A percentile compares a stretch with the other conserved stretches of the same genome.
These are phyloP conservation scores for Allophyes oxyacanthae DNA, from an alignment of 2,888 invertebrate genomes.

Conservation along the genomic window DNA sequence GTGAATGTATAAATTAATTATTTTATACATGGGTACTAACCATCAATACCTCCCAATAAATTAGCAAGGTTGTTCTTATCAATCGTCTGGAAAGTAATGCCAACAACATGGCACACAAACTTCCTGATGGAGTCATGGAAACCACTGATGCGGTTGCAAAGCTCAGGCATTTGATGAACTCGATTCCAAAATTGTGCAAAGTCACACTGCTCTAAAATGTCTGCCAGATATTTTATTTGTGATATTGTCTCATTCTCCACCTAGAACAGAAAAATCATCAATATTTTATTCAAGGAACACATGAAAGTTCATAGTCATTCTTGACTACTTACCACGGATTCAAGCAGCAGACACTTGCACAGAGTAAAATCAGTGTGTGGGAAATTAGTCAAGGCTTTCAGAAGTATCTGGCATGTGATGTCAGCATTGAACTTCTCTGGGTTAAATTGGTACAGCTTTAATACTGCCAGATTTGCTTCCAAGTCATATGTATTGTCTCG, in stretches of 20 bases:
- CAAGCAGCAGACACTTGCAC: conserved; percentile 98
- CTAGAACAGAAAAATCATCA: conserved; percentile 75
- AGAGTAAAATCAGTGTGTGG: conserved; percentile 99
- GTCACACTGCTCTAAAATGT: conserved; percentile 97
- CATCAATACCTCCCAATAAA: conserved; percentile 96
- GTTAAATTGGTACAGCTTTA: conserved; percentile 99
- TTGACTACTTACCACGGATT: conserved; percentile 83
- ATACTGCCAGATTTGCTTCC: conserved; percentile 98
- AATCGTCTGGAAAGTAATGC: conserved; percentile 98
- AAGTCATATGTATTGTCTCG: conserved; percentile 98
- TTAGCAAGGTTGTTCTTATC: conserved; percentile 94
- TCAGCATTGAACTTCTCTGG: conserved; percentile 95
- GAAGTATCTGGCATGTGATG: conserved; percentile 96
- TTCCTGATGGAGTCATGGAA: conserved; percentile 98
- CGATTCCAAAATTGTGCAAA: conserved; percentile 97
- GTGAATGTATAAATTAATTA: too few species aligned
- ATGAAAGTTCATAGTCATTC: too few species aligned
- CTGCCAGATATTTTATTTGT: conserved; percentile 96
- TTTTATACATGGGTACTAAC: conserved; percentile 79
- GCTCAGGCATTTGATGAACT: conserved; percentile 92
- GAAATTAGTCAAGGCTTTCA: conserved; percentile 98
- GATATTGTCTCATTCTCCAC: conserved; percentile 95
- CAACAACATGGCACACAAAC: conserved; percentile 99
- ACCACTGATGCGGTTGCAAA: conserved; percentile 94
- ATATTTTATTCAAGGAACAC: neutral